Evolutionary conservation across 92 coral and sea anemone species (phyloP), one percentile per base, ranked within the genome.

Genomic region (Virgularia gustaviana): DNA sequence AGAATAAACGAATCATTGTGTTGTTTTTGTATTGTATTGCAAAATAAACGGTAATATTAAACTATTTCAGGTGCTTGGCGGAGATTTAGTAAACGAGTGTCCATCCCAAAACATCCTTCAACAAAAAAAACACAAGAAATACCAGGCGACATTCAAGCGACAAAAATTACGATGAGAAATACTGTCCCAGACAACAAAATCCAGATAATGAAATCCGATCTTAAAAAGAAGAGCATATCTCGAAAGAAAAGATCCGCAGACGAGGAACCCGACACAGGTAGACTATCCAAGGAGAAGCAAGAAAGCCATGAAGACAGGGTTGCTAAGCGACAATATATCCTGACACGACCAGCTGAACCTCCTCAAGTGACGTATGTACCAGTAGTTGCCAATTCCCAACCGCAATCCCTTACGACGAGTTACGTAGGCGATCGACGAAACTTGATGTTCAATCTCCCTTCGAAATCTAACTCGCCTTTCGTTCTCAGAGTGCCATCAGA

Each of bases 251-350:
- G n/a, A n/a, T n/a, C n/a, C n/a, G n/a, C n/a, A n/a, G n/a, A n/a
- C n/a, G n/a, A n/a, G n/a, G n/a, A n/a, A n/a, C n/a, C n/a, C n/a
- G n/a, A n/a, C n/a, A n/a, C n/a, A n/a, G n/a, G n/a, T n/a, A n/a
- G n/a, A n/a, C n/a, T n/a, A n/a, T n/a, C n/a, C n/a, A n/a, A n/a
- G n/a, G n/a, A n/a, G n/a, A n/a, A n/a, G 66, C 18, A 32, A 60
- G 28, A 60, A 60, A 60, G 42, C 66, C 24, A 35, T 19, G 25
- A 68, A 11, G 58, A 22, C 3, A 12, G 28, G 8, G 31, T 52
- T 22, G 58, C 58, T 59, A 87, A 86, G 65, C 80, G 90, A 60
- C 84, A 89, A 51, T 58, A 86, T 34, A 83, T 89, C 2, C 63
- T 89, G 30, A 77, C 88, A 15, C 86, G 77, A 25, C 55, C 78